These are phyloP conservation scores for Tichodroma muraria DNA, from an alignment of 2,113 vertebrate genomes.

Conservation along the genomic window DNA sequence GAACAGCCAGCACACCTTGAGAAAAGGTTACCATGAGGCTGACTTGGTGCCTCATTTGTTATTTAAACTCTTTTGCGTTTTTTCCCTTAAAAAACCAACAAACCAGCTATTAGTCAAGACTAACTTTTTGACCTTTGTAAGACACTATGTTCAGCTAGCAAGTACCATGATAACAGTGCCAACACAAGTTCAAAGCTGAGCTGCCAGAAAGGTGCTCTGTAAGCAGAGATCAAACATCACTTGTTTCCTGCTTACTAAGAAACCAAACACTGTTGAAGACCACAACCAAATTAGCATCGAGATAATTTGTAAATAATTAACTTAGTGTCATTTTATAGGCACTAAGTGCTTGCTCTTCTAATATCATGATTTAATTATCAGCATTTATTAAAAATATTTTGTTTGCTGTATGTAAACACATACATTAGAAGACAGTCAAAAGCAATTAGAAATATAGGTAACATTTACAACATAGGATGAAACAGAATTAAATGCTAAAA, in stretches of 20 bases:
- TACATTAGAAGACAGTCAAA: neutral
- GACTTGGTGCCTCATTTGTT: neutral
- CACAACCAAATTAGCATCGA: neutral
- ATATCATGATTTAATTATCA: neutral
- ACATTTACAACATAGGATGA: neutral
- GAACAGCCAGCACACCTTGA: neutral
- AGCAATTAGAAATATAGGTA: neutral
- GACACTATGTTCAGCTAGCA: neutral
- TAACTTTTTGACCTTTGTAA: neutral
- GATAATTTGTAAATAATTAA: conserved; percentile 2
- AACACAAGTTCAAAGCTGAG: neutral
- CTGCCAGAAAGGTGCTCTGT: neutral
- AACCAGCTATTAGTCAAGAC: neutral
- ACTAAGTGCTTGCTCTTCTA: neutral
- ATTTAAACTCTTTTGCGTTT: neutral
- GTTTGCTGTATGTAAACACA: neutral
- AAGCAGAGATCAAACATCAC: rapidly evolving
- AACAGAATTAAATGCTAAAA: neutral
- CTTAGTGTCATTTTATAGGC: neutral
- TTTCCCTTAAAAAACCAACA: neutral
- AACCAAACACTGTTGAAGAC: neutral
- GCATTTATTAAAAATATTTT: neutral
- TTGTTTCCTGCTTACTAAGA: neutral
- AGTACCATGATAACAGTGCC: neutral
- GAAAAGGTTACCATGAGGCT: neutral